phyloP scores from a whole-genome alignment of 2,888 invertebrate species.

The Nemurella pictetii region DNA sequence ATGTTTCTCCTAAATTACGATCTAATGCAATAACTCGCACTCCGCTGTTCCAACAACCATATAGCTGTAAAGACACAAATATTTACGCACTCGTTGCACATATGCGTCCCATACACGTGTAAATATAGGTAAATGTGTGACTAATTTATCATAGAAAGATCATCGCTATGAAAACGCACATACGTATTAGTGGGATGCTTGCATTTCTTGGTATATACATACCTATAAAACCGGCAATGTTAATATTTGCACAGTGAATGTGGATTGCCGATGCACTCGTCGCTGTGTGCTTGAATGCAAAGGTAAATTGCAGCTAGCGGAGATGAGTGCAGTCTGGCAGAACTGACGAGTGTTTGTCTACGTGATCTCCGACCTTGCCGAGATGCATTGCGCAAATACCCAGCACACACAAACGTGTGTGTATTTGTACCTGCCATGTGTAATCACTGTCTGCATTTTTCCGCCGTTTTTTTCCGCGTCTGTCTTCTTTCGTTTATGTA shows the following conservation, averaged over 20 bases:
- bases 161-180: not conserved
- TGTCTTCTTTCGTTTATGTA: not conserved
- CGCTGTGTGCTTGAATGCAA: not conserved
- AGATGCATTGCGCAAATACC: not conserved
- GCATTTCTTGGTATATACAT: not conserved
- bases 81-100: not conserved
- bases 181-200: not conserved
- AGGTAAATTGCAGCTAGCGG: not conserved
- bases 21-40: not conserved
- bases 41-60: not conserved
- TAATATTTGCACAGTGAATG: not conserved
- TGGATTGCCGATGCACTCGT: not conserved
- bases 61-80: not conserved
- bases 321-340: not conserved
- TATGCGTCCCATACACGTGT: too few relatives aligned
- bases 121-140: not conserved
- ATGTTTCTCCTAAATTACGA: too few relatives aligned
- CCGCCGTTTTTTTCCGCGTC: not conserved
- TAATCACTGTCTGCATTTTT: not conserved
- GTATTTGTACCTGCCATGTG: too few relatives aligned
- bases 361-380: not conserved
- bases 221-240: not conserved
- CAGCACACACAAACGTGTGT: not conserved
- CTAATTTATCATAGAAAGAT: not conserved
- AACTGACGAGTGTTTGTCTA: not conserved